These are phyloP conservation scores for Bursaphelenchus okinawaensis DNA, from an alignment of 2,888 invertebrate genomes.

Conservation along the genomic window DNA sequence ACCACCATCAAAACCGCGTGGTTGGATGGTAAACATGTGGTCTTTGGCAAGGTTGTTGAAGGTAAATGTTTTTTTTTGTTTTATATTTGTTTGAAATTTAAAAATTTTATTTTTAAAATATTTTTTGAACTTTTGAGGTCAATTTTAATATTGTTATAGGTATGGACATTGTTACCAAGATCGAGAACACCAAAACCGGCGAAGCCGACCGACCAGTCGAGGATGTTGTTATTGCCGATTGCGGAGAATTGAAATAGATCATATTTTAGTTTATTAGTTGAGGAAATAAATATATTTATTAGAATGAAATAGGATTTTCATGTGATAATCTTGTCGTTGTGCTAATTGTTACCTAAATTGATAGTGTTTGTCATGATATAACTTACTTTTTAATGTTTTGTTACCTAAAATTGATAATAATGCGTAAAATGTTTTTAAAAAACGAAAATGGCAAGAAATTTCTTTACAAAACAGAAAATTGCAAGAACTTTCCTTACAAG, in stretches of 20 bases:
- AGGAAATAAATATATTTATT: neutral
- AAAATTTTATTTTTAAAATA: no score
- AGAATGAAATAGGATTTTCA: neutral
- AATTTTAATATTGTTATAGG: slow-evolving; percentile 57
- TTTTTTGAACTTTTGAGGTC: no score
- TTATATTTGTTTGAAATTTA: no score
- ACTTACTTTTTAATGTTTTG: no score
- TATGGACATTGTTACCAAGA: slow-evolving; percentile 73
- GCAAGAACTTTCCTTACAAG: no score
- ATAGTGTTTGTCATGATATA: no score
- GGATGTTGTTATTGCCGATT: slow-evolving; percentile 69
- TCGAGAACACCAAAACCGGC: slow-evolving; percentile 75
- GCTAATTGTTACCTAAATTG: no score
- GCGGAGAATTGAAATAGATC: slow-evolving; percentile 62
- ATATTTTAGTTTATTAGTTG: neutral
- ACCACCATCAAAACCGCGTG: slow-evolving; percentile 76
- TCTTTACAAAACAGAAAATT: neutral
- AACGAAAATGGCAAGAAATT: neutral
- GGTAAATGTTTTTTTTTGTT: no score
- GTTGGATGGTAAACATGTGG: slow-evolving; percentile 34
- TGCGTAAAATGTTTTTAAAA: neutral
- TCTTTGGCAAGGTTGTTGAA: slow-evolving; percentile 19
- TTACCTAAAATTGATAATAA: no score
- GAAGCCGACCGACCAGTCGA: slow-evolving; percentile 70
- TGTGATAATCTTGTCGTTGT: no score